Evolutionary conservation across 2,113 vertebrate genomes (phyloP).

Genomic region (Pyxicephalus adspersus): DNA sequence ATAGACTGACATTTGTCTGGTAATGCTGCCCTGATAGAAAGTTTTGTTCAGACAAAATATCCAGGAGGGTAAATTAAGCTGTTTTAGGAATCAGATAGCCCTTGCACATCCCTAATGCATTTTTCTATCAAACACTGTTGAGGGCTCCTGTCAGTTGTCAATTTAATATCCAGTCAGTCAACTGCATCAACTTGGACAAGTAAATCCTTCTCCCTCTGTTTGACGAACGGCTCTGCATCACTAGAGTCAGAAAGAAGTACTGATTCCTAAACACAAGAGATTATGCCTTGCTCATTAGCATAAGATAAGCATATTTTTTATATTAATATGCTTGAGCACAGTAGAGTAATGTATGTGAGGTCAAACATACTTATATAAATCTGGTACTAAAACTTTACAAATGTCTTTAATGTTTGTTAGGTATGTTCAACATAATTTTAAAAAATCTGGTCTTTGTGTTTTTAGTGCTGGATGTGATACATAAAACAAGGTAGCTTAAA

Average conservation of each 20-base stretch:
- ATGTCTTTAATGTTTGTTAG: background rate
- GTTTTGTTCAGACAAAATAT: no score
- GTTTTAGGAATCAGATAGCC: conserved; percentile 11
- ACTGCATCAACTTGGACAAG: conserved; percentile 43
- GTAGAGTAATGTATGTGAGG: background rate
- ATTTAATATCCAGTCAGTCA: conserved; percentile 40
- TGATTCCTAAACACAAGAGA: conserved; percentile 39
- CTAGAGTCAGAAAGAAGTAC: background rate
- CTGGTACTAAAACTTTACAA: background rate
- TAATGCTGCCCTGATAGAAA: no score
- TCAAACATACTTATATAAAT: background rate
- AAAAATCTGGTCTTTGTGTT: no score
- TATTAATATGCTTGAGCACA: background rate
- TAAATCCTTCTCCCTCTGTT: conserved; percentile 42
- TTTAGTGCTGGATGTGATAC: no score
- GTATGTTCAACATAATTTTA: background rate
- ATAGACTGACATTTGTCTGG: no score
- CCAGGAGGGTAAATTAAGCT: no score
- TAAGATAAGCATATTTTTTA: background rate
- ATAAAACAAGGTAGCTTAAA: no score
- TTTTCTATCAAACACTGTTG: background rate
- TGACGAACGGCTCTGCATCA: conserved; percentile 37
- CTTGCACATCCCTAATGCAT: conserved; percentile 12
- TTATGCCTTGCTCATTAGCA: conserved; percentile 39
- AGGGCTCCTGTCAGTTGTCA: conserved; percentile 16